These are phyloP conservation scores for Rousettus madagascariensis DNA, from an alignment of 2,797 vertebrate species.

Conservation along the genomic window DNA sequence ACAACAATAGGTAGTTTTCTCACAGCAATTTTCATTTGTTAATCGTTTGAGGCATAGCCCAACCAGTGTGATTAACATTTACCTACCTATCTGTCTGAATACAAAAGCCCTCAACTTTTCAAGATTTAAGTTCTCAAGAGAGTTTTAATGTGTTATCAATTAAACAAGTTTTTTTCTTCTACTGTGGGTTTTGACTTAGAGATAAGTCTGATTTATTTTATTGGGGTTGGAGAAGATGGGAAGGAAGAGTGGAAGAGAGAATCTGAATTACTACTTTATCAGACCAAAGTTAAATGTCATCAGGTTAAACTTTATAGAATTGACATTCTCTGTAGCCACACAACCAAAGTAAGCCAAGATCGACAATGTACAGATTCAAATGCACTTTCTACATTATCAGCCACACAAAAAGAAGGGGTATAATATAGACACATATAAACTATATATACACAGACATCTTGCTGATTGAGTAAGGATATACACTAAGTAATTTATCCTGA, in stretches of 20 bases:
- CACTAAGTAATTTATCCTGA: slow-evolving; percentile 55
- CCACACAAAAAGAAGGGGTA: not conserved
- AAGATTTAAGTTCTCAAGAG: not conserved
- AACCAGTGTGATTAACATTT: slow-evolving; percentile 14
- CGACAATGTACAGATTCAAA: not conserved
- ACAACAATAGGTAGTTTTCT: not conserved
- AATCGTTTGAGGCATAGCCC: not conserved
- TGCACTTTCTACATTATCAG: slow-evolving; percentile 56
- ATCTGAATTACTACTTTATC: slow-evolving; percentile 52
- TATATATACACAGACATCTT: slow-evolving; percentile 15
- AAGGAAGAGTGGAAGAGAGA: not conserved
- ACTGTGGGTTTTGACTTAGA: not conserved
- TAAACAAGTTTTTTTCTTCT: slow-evolving; percentile 48
- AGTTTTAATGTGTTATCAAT: slow-evolving; percentile 35
- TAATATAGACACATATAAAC: slow-evolving; percentile 9
- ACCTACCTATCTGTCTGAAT: not conserved
- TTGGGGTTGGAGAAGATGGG: not conserved
- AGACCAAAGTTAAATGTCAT: slow-evolving; percentile 37
- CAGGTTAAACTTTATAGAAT: not conserved
- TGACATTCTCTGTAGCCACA: not conserved
- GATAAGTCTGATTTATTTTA: slow-evolving; percentile 43
- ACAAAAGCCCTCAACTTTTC: slow-evolving; percentile 36
- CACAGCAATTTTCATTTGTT: rapidly evolving
- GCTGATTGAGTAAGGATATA: slow-evolving; percentile 49
- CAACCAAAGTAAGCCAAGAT: not conserved